Evolutionary conservation across 1,140 invertebrate genomes (phyloP).

Genomic region (Meloidogyne floridensis): DNA sequence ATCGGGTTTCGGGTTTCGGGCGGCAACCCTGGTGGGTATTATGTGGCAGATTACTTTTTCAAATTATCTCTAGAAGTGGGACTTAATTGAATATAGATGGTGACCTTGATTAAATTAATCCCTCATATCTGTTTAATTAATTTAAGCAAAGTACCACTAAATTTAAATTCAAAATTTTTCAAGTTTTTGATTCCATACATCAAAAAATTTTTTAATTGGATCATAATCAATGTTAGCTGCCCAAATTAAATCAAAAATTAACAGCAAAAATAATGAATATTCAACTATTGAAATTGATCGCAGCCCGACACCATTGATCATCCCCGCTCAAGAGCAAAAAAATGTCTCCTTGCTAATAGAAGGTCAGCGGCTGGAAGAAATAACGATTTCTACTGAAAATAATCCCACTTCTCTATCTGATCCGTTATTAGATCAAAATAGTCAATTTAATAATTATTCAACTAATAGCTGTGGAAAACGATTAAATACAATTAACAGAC

Average conservation of each 20-base stretch:
- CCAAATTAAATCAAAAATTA: slow-evolving; percentile 4
- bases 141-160: too few species aligned
- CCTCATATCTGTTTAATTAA: too few species aligned
- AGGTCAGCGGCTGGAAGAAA: background rate
- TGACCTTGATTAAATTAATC: too few species aligned
- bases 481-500: background rate
- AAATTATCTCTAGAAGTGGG: too few species aligned
- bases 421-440: slow-evolving; percentile 2
- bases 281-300: slow-evolving; percentile 3
- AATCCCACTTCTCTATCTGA: background rate
- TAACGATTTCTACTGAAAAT: background rate
- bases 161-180: too few species aligned
- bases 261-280: slow-evolving; percentile 8
- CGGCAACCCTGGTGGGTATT: too few species aligned
- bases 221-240: background rate
- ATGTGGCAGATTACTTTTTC: too few species aligned
- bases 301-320: background rate
- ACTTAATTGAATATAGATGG: too few species aligned
- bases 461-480: background rate
- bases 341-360: background rate
- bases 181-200: background rate
- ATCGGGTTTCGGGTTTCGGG: too few species aligned
- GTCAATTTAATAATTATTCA: background rate
- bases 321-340: background rate
- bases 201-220: background rate